Percentiles rank a stretch among this genome's conserved stretches.
Conservation (phyloP, 2,888 invertebrate genomes). For the Scaeva pyrastri region DNA sequence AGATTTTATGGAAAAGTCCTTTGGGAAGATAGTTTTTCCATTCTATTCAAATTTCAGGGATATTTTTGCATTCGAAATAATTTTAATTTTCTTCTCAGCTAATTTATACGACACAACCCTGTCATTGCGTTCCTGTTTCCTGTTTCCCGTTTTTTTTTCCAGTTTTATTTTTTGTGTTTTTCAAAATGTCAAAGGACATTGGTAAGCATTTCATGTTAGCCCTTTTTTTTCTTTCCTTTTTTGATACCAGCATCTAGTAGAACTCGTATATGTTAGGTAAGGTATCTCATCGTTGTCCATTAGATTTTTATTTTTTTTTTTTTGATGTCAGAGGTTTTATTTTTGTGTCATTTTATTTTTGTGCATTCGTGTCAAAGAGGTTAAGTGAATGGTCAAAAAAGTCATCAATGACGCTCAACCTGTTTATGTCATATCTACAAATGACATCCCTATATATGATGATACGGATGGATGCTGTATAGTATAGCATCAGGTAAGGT, state of each 20-base stretch:
- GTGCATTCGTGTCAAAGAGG: slow-evolving; percentile 75
- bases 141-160: slow-evolving; percentile 31
- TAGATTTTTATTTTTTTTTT: too few relatives aligned
- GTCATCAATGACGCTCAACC: slow-evolving; percentile 72
- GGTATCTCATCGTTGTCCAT: slow-evolving; percentile 56
- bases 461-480: slow-evolving; percentile 18
- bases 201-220: slow-evolving; percentile 70
- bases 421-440: slow-evolving; percentile 58
- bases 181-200: slow-evolving; percentile 74
- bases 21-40: too few relatives aligned
- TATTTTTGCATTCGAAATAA: background rate
- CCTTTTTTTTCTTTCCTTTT: slow-evolving; percentile 42
- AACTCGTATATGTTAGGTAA: background rate
- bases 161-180: slow-evolving; percentile 45
- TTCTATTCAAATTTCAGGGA: too few relatives aligned
- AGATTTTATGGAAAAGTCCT: too few relatives aligned
- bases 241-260: slow-evolving; percentile 67
- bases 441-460: slow-evolving; percentile 42
- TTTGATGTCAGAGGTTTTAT: slow-evolving; percentile 69
- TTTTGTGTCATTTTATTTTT: slow-evolving; percentile 46
- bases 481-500: background rate
- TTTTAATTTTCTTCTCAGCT: background rate
- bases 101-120: background rate
- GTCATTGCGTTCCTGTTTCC: slow-evolving; percentile 32
- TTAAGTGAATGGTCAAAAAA: slow-evolving; percentile 78